A percentile compares a stretch with the other conserved stretches of the same genome.
Conservation (phyloP, 2,797 vertebrate genomes). For the Scolopax bukidnonensis region DNA sequence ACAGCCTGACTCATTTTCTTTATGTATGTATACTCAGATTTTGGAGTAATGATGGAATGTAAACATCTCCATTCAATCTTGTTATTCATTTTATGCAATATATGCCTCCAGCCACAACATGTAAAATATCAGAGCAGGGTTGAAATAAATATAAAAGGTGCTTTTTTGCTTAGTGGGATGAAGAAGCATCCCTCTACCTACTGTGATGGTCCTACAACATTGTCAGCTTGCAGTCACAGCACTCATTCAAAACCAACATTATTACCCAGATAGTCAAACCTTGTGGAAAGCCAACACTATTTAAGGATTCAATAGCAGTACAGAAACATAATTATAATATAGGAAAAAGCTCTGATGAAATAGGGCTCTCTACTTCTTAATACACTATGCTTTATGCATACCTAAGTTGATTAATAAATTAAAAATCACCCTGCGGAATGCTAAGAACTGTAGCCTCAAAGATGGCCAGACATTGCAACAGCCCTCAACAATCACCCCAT, state of each 20-base stretch:
- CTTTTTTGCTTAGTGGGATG: not conserved
- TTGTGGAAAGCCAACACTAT: not conserved
- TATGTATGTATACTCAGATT: not conserved
- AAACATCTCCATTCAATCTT: not conserved
- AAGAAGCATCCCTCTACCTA: not conserved
- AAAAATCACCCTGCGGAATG: not conserved
- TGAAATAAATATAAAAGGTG: not conserved
- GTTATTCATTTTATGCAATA: not conserved
- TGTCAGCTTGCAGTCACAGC: not conserved
- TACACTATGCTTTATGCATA: not conserved
- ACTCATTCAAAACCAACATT: not conserved
- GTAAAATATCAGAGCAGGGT: not conserved
- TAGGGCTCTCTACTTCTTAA: not conserved
- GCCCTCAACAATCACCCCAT: accelerated
- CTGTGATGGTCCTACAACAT: not conserved
- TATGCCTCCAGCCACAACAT: not conserved
- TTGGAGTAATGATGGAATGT: not conserved
- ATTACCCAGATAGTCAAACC: not conserved
- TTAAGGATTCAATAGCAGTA: not conserved
- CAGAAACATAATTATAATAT: not conserved
- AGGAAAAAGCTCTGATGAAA: not conserved
- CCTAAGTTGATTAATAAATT: not conserved
- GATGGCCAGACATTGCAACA: not conserved
- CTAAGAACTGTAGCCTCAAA: not conserved
- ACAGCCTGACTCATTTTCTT: not conserved